These are phyloP conservation scores for Dendrophyllia cribrosa DNA, from an alignment of 64 coral and sea anemone genomes.

Conservation along the genomic window DNA sequence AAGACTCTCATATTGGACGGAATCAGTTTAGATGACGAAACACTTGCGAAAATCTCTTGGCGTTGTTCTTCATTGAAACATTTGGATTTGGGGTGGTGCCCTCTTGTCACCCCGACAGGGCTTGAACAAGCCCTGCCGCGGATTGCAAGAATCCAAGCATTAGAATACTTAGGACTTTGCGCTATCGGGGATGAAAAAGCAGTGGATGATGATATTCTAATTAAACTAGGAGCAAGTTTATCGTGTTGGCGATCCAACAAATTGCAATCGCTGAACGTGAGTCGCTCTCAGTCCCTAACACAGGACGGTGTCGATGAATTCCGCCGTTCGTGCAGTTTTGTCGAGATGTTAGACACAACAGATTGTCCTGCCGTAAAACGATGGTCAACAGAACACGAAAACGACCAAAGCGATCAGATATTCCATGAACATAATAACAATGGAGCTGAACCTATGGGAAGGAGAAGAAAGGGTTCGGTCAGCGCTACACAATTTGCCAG, in stretches of 20 bases:
- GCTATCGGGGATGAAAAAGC: constrained; percentile 47
- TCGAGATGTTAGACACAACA: constrained; percentile 29
- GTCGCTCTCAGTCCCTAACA: background rate
- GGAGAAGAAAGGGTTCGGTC: constrained; percentile 3
- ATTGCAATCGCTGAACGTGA: constrained; percentile 14
- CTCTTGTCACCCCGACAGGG: constrained; percentile 49
- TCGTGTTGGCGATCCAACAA: background rate
- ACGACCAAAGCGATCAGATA: background rate
- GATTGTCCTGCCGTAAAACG: constrained; percentile 5
- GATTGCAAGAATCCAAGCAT: constrained; percentile 32
- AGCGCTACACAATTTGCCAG: constrained; percentile 30
- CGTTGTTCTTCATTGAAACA: constrained; percentile 45
- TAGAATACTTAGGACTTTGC: constrained; percentile 67
- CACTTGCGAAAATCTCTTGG: constrained; percentile 48
- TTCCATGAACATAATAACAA: background rate
- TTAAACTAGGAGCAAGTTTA: constrained; percentile 20
- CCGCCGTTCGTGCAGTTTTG: background rate
- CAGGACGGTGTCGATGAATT: constrained; percentile 18
- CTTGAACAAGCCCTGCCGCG: constrained; percentile 15
- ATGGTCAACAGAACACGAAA: background rate
- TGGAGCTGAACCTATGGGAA: background rate
- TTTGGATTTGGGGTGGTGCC: constrained; percentile 83
- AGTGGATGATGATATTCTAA: constrained; percentile 28
- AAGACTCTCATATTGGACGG: constrained; percentile 77
- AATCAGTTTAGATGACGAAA: constrained; percentile 74